These are phyloP conservation scores for Malurus elegans DNA, from an alignment of 2,113 vertebrate genomes.

Conservation along the genomic window DNA sequence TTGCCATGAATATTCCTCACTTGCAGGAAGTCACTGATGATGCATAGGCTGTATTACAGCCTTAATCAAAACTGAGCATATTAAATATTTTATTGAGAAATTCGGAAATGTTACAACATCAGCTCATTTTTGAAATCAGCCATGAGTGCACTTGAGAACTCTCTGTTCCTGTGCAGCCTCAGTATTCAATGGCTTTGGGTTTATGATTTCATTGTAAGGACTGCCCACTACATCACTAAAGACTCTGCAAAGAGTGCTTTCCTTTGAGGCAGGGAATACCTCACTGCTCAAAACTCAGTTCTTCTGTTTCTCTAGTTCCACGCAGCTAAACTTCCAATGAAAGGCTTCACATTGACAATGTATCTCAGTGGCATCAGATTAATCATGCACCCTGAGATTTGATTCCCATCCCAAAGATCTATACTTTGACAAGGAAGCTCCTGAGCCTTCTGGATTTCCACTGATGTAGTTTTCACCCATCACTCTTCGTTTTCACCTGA, in stretches of 20 bases:
- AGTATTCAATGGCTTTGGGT: not conserved
- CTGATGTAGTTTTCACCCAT: not conserved
- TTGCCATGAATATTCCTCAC: not conserved
- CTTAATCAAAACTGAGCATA: not conserved
- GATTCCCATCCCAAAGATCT: not conserved
- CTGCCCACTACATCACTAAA: not conserved
- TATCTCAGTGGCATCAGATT: not conserved
- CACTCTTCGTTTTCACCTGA: not conserved
- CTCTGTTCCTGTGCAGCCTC: not conserved
- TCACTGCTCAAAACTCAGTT: not conserved
- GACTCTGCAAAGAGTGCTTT: not conserved
- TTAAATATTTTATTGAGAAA: not conserved
- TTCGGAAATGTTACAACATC: not conserved
- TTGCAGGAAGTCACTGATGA: not conserved
- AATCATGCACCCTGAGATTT: not conserved
- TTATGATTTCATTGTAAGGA: not conserved
- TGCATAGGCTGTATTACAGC: not conserved
- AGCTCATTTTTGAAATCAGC: not conserved
- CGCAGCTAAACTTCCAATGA: not conserved
- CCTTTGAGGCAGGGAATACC: not conserved
- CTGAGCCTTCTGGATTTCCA: not conserved
- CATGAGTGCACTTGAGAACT: not conserved
- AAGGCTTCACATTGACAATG: not conserved
- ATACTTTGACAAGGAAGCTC: not conserved
- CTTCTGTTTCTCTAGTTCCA: not conserved